Conservation (phyloP, 2,113 vertebrate species). For the Neoarius graeffei region DNA sequence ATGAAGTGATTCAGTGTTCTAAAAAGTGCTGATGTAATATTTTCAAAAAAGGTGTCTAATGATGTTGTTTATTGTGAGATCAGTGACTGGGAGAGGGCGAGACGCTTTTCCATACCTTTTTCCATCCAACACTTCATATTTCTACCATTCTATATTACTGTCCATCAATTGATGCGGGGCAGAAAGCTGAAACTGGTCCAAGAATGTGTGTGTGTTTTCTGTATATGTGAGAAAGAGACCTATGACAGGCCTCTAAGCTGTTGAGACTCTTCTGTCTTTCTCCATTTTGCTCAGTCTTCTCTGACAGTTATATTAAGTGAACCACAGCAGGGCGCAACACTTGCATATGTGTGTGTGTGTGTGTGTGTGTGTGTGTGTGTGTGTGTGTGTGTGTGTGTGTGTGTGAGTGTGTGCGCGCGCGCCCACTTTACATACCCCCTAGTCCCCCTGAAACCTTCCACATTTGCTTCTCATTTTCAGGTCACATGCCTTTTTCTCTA, state of each 20-base stretch:
- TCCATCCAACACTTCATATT: not conserved
- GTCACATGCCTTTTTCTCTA: slow-evolving; percentile 13
- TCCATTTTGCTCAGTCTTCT: slow-evolving; percentile 63
- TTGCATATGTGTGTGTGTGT: slow-evolving; percentile 16
- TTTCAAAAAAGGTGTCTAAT: not conserved
- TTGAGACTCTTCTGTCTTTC: slow-evolving; percentile 66
- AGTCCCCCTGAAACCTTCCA: slow-evolving; percentile 26
- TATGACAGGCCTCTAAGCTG: slow-evolving; percentile 46
- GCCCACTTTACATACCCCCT: not conserved
- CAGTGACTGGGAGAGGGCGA: not conserved
- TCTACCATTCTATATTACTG: not conserved
- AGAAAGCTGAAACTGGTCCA: not conserved
- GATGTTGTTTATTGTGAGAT: not conserved
- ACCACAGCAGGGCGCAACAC: slow-evolving; percentile 63
- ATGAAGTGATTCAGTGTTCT: not conserved
- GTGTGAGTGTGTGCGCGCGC: slow-evolving; percentile 29
- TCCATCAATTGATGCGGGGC: not conserved
- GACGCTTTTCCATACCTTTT: not conserved
- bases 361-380: slow-evolving; percentile 38
- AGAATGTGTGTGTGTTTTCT: not conserved
- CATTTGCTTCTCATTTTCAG: slow-evolving; percentile 34
- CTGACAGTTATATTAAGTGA: slow-evolving; percentile 78
- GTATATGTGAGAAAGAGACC: not conserved
- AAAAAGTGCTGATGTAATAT: not conserved
- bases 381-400: slow-evolving; percentile 25